phyloP scores from a whole-genome alignment of 2,888 invertebrate genomes.

The Vandiemenella viatica region DNA sequence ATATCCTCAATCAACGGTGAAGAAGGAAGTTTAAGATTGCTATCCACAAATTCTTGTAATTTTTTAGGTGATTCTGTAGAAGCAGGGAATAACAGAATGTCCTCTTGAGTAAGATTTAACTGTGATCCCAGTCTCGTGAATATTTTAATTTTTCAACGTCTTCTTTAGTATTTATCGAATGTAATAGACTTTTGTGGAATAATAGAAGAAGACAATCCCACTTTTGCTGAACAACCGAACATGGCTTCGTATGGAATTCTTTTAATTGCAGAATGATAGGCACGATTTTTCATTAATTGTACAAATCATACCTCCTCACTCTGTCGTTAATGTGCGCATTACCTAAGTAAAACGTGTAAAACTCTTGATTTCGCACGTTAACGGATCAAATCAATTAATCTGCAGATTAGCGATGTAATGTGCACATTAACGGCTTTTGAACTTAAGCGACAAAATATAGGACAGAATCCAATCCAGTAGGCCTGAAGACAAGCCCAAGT shows the following conservation, averaged over 20 bases:
- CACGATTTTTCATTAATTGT: slow-evolving; percentile 28
- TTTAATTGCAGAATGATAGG: slow-evolving; percentile 24
- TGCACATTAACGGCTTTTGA: too few relatives aligned
- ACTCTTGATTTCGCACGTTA: too few relatives aligned
- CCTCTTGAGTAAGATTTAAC: neutral
- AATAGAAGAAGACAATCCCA: slow-evolving; percentile 1
- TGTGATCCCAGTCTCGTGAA: neutral
- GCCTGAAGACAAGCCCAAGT: too few relatives aligned
- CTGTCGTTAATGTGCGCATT: too few relatives aligned
- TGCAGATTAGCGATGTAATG: too few relatives aligned
- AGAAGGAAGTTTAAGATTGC: neutral
- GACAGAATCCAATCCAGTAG: too few relatives aligned
- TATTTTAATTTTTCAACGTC: neutral
- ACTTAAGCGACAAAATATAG: too few relatives aligned
- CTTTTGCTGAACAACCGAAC: slow-evolving; percentile 20
- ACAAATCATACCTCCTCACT: slow-evolving; percentile 27
- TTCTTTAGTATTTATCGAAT: slow-evolving; percentile 1
- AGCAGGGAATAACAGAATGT: neutral
- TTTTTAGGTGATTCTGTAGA: neutral
- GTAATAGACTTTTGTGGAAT: neutral
- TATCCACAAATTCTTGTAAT: neutral
- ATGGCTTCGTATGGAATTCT: slow-evolving; percentile 24
- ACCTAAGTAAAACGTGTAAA: too few relatives aligned
- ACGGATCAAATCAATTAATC: too few relatives aligned
- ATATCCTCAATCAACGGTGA: neutral